Base-by-base conservation (phyloP, 2,113 vertebrate genomes). In the Brachyhypopomus gauderio region DNA sequence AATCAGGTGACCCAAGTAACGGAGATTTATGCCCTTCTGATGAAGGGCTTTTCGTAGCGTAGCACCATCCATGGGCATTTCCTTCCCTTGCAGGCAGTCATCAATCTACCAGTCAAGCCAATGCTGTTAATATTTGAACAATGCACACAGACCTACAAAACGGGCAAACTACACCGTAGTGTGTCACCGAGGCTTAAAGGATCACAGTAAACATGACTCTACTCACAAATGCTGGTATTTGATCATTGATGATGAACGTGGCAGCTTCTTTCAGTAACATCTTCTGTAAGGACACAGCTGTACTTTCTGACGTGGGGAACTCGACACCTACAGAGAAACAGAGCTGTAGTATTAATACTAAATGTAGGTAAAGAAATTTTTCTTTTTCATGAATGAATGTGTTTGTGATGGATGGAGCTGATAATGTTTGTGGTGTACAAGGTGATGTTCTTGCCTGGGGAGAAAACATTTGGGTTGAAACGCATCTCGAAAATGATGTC, bases 401-500 rank as follows among this genome's bases (percentile, higher is more conserved):
- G 34, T 19, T 67, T 36, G 0, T 38, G 19, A 38, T 36, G 4
- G 17, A 5, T 30, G 9, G 14, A 20, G 64, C 38, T 38, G 27
- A 1, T 66, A 20, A 36, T 38, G 17, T 69, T 69, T 38, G 17
- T 69, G 64, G 4, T 69, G 19, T 67, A 27, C 3, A 63, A 19
- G 25, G 9, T 11, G 23, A 60, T 45, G n/a, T 77, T 5, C 19
- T 25, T 90, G 94, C 95, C 94, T 91, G 91, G 87, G 62, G 89
- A 91, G 81, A 92, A 93, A 36, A 93, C 25, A 22, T 90, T 93
- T 48, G 94, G 89, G 85, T 93, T 95, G 30, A 95, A 93, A 36
- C 93, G 93, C 90, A 95, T 94, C 85, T 95, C 95, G 89, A 95
- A 95, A 73, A 94, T 92, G 84, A 93, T 91, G 82, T 94, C 83